Evolutionary conservation across 2,113 vertebrate genomes (phyloP), one percentile per base, ranked within the genome.

Genomic region (Pachycephala philippinensis): DNA sequence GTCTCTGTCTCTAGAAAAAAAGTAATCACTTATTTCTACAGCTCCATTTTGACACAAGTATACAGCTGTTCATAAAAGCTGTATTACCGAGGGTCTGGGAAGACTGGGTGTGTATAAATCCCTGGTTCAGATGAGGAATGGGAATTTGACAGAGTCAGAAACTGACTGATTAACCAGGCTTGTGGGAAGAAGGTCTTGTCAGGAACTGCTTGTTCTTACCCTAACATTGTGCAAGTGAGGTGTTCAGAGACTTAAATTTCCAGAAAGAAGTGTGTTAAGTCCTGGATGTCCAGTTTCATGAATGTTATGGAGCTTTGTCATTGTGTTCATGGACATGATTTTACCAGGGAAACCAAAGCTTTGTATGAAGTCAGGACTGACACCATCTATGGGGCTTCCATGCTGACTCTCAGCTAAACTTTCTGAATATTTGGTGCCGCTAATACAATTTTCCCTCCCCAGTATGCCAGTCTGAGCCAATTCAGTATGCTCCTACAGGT

Each of bases 391-490:
- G 1, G n/a, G 45, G 22, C 15, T 57, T 84, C 26, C 44, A 57
- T 56, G 33, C 28, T 30, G 24, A 24, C 39, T 78, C 50, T 42
- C 31, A 65, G 7, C 49, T 44, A 13, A 87, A 23, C 10, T 60
- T 87, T 44, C 35, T 66, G 49, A 60, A 31, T 40, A 4, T 5
- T 56, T 90, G 1, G 9, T 69, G 30, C 49, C 11, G 12, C 5
- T 40, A 13, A 61, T 11, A 22, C 0, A 0, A 21, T 33, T 84
- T 40, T 45, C 12, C 26, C 19, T 28, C 27, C 11, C 6, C 7
- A 6, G 11, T 21, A 26, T 45, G 12, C 13, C n/a, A 35, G 0
- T 31, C 45, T 60, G n/a, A 79, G 22, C 7, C 23, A 33, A 37
- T 72, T 65, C 27, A 8, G 35, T n/a, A 0, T 53, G 31, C 16